Percentiles rank a stretch among this genome's conserved stretches.
These are phyloP conservation scores for Microtus richardsoni DNA, from an alignment of 2,113 vertebrate species.

Conservation along the genomic window DNA sequence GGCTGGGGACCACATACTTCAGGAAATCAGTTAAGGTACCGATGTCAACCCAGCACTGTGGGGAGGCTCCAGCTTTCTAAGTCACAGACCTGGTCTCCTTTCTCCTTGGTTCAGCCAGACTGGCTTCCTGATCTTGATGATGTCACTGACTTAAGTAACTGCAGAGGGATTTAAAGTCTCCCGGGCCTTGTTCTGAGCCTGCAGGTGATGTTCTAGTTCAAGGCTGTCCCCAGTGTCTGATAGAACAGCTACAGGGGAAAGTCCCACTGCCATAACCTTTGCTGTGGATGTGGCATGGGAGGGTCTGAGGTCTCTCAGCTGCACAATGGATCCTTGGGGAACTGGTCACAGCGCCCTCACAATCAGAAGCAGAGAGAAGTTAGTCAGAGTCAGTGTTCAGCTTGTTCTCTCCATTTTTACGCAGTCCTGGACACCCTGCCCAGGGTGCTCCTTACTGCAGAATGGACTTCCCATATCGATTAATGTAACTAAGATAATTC, in stretches of 20 bases:
- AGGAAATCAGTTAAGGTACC: neutral
- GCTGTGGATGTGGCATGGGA: neutral
- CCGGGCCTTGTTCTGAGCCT: neutral
- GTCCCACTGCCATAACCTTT: neutral
- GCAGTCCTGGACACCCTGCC: neutral
- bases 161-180: neutral
- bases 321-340: neutral
- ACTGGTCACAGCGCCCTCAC: neutral
- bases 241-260: no score
- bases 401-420: neutral
- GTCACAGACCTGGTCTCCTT: neutral
- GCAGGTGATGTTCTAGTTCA: fast-evolving
- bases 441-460: neutral
- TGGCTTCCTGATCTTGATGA: neutral
- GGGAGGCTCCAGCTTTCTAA: neutral
- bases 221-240: neutral
- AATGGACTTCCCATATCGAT: neutral
- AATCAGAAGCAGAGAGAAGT: neutral
- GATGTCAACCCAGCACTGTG: fast-evolving
- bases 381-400: neutral
- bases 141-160: neutral
- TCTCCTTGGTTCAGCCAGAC: neutral
- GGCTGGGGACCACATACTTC: fast-evolving
- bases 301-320: neutral
- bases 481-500: neutral